phyloP scores from a whole-genome alignment of 64 coral and sea anemone genomes.

The Astreopora myriophthalma region DNA sequence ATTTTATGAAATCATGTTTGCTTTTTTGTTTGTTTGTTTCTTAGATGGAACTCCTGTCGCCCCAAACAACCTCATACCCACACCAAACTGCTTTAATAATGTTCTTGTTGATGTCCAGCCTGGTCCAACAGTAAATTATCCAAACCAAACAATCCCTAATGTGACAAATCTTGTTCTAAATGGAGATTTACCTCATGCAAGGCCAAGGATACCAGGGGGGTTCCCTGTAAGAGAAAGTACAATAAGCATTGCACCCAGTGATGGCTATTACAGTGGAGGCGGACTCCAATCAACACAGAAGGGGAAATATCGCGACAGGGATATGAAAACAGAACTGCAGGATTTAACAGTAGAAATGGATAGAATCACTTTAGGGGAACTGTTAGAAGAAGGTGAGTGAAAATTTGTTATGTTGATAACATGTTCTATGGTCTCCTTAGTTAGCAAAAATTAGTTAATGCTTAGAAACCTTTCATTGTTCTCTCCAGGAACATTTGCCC shows the following conservation, averaged over 20 bases:
- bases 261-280: conserved; percentile 57
- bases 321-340: conserved; percentile 82
- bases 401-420: not conserved
- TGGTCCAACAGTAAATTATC: not conserved
- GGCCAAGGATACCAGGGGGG: conserved; percentile 25
- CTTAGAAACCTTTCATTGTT: too few relatives aligned
- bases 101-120: conserved; percentile 42
- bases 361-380: conserved; percentile 83
- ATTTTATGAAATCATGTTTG: not conserved
- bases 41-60: conserved; percentile 2
- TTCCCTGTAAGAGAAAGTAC: conserved; percentile 17
- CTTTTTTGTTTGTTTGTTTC: not conserved
- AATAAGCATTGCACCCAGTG: conserved; percentile 48
- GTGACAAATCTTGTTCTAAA: not conserved
- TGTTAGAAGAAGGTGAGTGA: conserved; percentile 85
- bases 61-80: not conserved
- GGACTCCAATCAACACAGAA: conserved; percentile 80
- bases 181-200: conserved; percentile 46
- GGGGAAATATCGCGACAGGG: conserved; percentile 86
- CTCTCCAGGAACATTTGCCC: conserved; percentile 83
- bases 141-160: not conserved
- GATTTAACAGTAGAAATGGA: conserved; percentile 84
- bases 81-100: not conserved
- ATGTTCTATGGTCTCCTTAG: too few relatives aligned
- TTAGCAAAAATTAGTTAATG: too few relatives aligned